Conservation (phyloP, 1,140 invertebrate species). For the Pollicipes pollicipes region DNA sequence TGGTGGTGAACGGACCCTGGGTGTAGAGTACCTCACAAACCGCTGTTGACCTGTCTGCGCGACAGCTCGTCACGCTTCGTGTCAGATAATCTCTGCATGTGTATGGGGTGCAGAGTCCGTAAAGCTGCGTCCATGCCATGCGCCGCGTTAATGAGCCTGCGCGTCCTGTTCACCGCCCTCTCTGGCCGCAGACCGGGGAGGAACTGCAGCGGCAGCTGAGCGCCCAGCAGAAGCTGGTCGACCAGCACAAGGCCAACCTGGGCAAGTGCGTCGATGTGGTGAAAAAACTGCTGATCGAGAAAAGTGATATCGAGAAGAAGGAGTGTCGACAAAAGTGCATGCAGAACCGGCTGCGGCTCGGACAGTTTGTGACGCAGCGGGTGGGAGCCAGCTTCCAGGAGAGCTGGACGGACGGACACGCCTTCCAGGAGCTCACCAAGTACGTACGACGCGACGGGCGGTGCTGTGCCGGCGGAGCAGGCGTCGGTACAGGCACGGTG, state of each 20-base stretch:
- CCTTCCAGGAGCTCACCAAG: conserved; percentile 93
- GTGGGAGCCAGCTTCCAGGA: conserved; percentile 98
- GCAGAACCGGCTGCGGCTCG: conserved; percentile 92
- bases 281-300: conserved; percentile 83
- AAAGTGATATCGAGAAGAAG: conserved; percentile 93
- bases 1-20: too few species aligned
- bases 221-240: conserved; percentile 80
- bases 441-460: too few species aligned
- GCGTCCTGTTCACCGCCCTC: too few species aligned
- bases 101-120: too few species aligned
- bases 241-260: conserved; percentile 92
- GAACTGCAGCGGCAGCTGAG: conserved; percentile 82
- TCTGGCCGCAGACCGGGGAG: conserved; percentile 50
- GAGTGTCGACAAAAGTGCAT: conserved; percentile 93
- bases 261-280: conserved; percentile 80
- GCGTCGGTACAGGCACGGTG: too few species aligned
- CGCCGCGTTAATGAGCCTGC: too few species aligned
- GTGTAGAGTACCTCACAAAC: too few species aligned
- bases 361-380: conserved; percentile 95
- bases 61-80: too few species aligned
- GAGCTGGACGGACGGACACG: conserved; percentile 98
- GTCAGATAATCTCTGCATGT: too few species aligned
- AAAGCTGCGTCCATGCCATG: too few species aligned
- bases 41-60: too few species aligned
- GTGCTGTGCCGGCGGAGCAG: too few species aligned